Evolutionary conservation across 2,888 invertebrate species (phyloP), one percentile per base, ranked within the genome.

Genomic region (Graphium colonna): DNA sequence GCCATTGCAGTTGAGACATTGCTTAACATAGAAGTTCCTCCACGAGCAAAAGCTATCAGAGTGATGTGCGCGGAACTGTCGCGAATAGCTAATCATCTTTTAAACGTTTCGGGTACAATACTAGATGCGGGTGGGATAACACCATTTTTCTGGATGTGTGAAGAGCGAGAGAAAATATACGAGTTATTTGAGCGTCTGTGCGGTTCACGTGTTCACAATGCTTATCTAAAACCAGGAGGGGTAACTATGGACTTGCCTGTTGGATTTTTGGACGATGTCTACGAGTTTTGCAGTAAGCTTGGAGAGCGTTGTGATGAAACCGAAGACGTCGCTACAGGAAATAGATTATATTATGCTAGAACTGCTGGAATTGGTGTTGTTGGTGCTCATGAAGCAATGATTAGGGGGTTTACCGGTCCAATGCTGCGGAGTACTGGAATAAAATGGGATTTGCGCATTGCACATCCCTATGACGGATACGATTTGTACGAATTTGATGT

Each of bases 111-210:
- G 0, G 92, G 95, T 0, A 93, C 95, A 56, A 91, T 94, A 16
- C 84, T 97, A 12, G 97, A 97, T 71, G 91, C 95, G 16, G 97
- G 97, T 16, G 96, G 94, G 3, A 93, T 97, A 61, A 96, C 97
- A 0, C 97, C 97, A 0, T 94, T 96, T 69, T 97, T 97, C 79
- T 97, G 97, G 96, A 90, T 96, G 71, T 96, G 96, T 75, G 96
- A 97, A 79, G 97, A 96, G 79, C 90, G 96, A 45, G 96, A 96
- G 80, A 96, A 96, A 82, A 79, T 96, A 58, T 94, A 95, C 80
- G 97, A 97, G 77, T 91, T 96, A 62, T 95, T 93, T 69, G 97
- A 97, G 75, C 90, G 96, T 58, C 93, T 94, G 0, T 95, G 94
- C 41, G 97, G 97, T 0, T 94, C 95, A 45, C 91, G 97, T 38